Conservation (phyloP, 2,888 invertebrate species). For the Tupiocoris notatus region DNA sequence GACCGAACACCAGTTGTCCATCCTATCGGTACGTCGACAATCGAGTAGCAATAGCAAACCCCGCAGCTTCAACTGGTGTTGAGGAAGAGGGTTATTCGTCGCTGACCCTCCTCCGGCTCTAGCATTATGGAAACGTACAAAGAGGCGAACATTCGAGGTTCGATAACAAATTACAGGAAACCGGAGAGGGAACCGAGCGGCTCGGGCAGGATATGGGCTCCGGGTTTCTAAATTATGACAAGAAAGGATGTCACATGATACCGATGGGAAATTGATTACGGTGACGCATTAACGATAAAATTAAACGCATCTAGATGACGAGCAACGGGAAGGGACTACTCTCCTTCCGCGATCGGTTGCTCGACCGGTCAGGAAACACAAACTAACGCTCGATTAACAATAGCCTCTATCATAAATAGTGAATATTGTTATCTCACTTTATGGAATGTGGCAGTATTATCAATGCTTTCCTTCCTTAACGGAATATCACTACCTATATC, state of each 20-base stretch:
- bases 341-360: background rate
- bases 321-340: no score
- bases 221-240: slow-evolving; percentile 38
- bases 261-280: slow-evolving; percentile 39
- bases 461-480: no score
- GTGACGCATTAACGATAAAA: slow-evolving; percentile 40
- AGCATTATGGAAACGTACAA: background rate
- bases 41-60: no score
- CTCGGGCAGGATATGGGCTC: slow-evolving; percentile 30
- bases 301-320: slow-evolving; percentile 8
- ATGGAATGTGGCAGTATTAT: no score
- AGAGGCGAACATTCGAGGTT: background rate
- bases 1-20: background rate
- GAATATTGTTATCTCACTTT: no score
- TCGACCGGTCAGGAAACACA: no score
- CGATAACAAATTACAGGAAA: slow-evolving; percentile 41
- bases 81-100: no score
- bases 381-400: no score
- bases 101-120: no score
- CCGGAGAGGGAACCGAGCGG: slow-evolving; percentile 6
- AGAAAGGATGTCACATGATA: slow-evolving; percentile 39
- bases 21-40: slow-evolving; percentile 1
- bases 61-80: no score
- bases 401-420: no score
- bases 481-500: no score